These are phyloP conservation scores for Nannospalax galili DNA, from an alignment of 2,113 vertebrate species.

Conservation along the genomic window DNA sequence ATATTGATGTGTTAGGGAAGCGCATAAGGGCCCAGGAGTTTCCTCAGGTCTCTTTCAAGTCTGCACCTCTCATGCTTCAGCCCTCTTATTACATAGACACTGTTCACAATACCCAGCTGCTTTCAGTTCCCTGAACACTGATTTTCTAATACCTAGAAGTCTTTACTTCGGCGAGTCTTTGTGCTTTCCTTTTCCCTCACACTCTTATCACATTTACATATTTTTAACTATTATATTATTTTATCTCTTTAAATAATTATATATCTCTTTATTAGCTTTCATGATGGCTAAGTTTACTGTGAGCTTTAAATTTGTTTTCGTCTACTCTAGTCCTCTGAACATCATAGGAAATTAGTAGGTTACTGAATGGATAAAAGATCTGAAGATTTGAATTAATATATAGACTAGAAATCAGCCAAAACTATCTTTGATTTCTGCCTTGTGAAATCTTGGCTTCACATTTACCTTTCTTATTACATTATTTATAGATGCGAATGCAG, in stretches of 20 bases:
- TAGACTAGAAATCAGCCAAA: slow-evolving; percentile 30
- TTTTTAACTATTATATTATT: neutral
- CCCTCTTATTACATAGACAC: neutral
- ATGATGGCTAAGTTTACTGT: neutral
- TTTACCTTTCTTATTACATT: slow-evolving; percentile 46
- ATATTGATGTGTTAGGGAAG: neutral
- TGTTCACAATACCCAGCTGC: neutral
- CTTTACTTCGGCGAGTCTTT: neutral
- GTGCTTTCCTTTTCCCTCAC: neutral
- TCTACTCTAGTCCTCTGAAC: neutral
- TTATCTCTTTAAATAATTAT: slow-evolving; percentile 31
- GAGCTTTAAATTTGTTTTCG: slow-evolving; percentile 3
- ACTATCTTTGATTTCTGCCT: slow-evolving; percentile 5
- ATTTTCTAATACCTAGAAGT: neutral
- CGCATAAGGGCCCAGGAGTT: neutral
- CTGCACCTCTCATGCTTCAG: neutral
- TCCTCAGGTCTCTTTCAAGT: neutral
- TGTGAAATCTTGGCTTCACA: slow-evolving; percentile 29
- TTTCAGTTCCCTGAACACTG: neutral
- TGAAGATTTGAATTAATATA: slow-evolving; percentile 28
- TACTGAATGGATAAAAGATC: neutral
- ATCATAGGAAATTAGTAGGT: neutral
- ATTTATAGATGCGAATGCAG: slow-evolving; percentile 25
- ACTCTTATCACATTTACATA: too few relatives aligned
- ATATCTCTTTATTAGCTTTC: neutral